Base-by-base conservation (phyloP, 2,113 vertebrate genomes). In the Grus americana region DNA sequence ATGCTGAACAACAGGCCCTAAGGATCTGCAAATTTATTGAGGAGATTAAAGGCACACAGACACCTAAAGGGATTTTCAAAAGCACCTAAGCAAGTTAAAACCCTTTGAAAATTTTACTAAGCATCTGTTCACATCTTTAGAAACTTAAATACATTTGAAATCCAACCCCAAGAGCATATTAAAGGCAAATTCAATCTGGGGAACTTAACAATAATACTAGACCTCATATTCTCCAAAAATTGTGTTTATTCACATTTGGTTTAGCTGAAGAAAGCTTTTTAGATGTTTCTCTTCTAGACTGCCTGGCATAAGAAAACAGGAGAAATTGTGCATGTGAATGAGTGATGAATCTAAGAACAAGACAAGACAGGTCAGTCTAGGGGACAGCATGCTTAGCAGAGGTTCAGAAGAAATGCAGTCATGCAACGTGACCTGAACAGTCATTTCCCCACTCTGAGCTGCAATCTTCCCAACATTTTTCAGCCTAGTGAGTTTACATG, bases 131-230 rank as follows among this genome's bases (percentile, higher is more conserved):
- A 3, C 55, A 86, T 91, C 88, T 94, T 94, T 85, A 92, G 87
- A 92, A 95, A 95, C 89, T 92, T 96, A 95, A 92, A 94, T 61
- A 91, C 84, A 91, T 92, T 82, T 96, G 55, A 96, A 97, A 96
- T 52, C 36, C 36, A 94, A 67, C 68, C 87, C 44, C 61, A 67
- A 71, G 73, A 92, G 72, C 57, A 65, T 81, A 80, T 78, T 93
- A 86, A 88, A 86, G 44, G 46, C 34, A 94, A 96, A 93, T 84
- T 80, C 79, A 74, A 81, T 78, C 59, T 93, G 44, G n/a, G 52
- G 44, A 92, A 80, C 2, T 67, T 84, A 88, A 96, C 42, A 84
- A 88, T 75, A 44, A 47, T 63, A 30, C 27, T 59, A 73, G 24
- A 88, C 74, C 62, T 95, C 46, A 52, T 15, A 83, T 76, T 83